phyloP scores from a whole-genome alignment of 2,888 invertebrate species.

The Piscicola geometra region DNA sequence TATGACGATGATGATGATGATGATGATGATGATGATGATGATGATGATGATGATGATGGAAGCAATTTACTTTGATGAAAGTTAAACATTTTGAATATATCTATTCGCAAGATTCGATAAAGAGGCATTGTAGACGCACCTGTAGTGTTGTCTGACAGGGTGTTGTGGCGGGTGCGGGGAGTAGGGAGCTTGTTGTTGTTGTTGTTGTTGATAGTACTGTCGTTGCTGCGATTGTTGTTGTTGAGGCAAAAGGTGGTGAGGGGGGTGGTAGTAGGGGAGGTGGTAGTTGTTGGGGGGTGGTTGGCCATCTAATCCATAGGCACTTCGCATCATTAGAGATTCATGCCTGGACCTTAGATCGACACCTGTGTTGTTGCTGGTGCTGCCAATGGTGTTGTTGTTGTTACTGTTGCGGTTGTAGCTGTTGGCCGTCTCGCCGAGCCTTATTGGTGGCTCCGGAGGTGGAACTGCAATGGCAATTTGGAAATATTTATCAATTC shows the following conservation, averaged over 20 bases:
- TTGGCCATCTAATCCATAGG: constrained; percentile 27
- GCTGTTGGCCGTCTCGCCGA: not conserved
- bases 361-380: not conserved
- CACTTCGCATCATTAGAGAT: constrained; percentile 32
- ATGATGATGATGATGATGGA: no score
- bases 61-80: no score
- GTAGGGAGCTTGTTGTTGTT: constrained; percentile 6
- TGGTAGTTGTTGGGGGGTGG: constrained; percentile 4
- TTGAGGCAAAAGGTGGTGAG: constrained; percentile 21
- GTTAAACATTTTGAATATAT: no score
- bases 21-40: no score
- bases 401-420: not conserved
- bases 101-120: no score
- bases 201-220: constrained; percentile 24
- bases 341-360: constrained; percentile 5
- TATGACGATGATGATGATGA: no score
- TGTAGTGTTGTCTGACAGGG: constrained; percentile 25
- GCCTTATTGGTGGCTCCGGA: constrained; percentile 26
- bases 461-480: constrained; percentile 15
- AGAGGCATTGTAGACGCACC: no score
- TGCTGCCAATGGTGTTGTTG: not conserved
- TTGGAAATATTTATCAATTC: not conserved
- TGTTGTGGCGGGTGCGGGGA: not conserved
- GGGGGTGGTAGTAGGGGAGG: constrained; percentile 18
- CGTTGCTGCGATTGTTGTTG: constrained; percentile 15